These are phyloP conservation scores for Cherax destructor DNA, from an alignment of 1,140 invertebrate genomes.

Conservation along the genomic window DNA sequence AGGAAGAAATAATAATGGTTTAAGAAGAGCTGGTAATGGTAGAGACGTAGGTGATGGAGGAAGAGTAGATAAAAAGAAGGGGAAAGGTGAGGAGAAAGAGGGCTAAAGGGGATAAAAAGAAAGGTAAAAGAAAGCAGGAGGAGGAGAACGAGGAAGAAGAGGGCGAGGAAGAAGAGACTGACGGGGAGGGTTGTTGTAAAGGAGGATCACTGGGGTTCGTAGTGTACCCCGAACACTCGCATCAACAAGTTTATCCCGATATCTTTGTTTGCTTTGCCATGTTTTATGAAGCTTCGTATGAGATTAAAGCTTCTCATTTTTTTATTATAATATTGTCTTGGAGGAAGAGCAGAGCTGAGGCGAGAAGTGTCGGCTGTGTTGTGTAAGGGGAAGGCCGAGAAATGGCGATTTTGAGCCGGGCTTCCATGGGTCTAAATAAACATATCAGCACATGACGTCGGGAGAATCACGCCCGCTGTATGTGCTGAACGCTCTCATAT, in stretches of 20 bases:
- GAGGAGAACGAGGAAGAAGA: not conserved
- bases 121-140: not conserved
- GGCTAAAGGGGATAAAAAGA: not conserved
- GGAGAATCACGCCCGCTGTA: conserved; percentile 17
- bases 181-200: no score
- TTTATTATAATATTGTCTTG: not conserved
- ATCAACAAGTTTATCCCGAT: not conserved
- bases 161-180: no score
- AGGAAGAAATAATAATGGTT: not conserved
- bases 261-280: not conserved
- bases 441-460: conserved; percentile 20
- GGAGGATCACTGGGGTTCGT: not conserved
- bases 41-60: not conserved
- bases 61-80: not conserved
- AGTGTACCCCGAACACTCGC: not conserved
- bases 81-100: not conserved
- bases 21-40: not conserved
- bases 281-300: not conserved
- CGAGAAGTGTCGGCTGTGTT: not conserved
- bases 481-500: conserved; percentile 39
- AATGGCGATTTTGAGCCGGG: not conserved
- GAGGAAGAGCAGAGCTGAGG: not conserved
- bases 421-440: conserved; percentile 4
- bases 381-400: not conserved
- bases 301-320: not conserved